A percentile compares a stretch with the other conserved stretches of the same genome.
Conservation (phyloP, 2,888 invertebrate genomes). For the Agrotis puta region DNA sequence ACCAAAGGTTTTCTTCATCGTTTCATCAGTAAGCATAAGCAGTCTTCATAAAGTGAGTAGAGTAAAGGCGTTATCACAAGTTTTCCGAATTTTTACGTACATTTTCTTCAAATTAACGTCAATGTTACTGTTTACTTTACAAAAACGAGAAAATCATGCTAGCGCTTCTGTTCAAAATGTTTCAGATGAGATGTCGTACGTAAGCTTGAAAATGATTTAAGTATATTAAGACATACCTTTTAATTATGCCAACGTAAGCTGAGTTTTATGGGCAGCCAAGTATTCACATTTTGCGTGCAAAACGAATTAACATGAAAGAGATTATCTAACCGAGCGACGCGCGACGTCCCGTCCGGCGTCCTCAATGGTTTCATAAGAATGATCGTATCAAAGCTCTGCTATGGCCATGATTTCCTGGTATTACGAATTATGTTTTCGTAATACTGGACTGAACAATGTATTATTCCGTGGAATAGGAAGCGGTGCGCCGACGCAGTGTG, state of each 20-base stretch:
- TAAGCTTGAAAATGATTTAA: no score
- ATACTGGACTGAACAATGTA: conserved; percentile 26
- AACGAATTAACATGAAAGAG: conserved; percentile 47
- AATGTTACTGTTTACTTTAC: no score
- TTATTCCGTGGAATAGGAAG: conserved; percentile 38
- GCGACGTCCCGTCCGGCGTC: background rate
- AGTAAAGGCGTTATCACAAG: no score
- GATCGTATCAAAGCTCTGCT: conserved; percentile 1
- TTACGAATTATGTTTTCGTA: conserved; percentile 31
- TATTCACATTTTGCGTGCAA: background rate
- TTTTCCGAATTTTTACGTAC: no score
- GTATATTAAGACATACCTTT: no score
- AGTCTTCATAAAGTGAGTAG: no score
- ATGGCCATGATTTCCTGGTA: conserved; percentile 39
- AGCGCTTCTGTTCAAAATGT: no score
- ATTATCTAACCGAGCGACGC: background rate
- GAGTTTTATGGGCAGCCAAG: background rate
- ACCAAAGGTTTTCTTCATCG: no score
- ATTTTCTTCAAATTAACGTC: no score
- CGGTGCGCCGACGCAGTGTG: conserved; percentile 30
- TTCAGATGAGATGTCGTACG: no score
- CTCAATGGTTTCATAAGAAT: conserved; percentile 26
- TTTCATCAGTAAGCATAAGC: no score
- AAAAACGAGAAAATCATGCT: no score
- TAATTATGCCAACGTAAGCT: background rate